phyloP scores from a whole-genome alignment of 2,888 invertebrate genomes.

The Eutolmus rufibarbis region DNA sequence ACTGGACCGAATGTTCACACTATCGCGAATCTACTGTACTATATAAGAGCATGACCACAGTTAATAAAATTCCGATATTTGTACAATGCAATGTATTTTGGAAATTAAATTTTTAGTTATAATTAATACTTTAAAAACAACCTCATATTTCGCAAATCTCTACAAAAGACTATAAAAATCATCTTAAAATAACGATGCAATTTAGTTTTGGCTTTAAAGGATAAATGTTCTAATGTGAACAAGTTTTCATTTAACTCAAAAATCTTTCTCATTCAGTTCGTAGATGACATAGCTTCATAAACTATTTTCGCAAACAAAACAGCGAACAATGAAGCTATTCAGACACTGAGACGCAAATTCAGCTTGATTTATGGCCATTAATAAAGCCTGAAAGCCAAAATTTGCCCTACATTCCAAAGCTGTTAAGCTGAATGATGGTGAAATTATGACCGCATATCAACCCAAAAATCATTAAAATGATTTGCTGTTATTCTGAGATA shows the following conservation, averaged over 20 bases:
- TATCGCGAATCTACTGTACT: too few relatives aligned
- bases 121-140: too few relatives aligned
- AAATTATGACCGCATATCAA: neutral
- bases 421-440: neutral
- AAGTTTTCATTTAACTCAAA: neutral
- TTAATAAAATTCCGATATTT: too few relatives aligned
- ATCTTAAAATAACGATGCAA: too few relatives aligned
- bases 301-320: neutral
- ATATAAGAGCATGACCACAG: too few relatives aligned
- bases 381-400: neutral
- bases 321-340: neutral
- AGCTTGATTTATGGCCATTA: neutral
- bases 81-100: too few relatives aligned
- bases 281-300: neutral
- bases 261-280: neutral
- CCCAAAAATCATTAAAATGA: neutral
- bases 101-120: too few relatives aligned
- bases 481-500: neutral
- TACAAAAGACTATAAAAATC: too few relatives aligned
- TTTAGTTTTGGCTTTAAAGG: too few relatives aligned
- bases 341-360: neutral
- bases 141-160: too few relatives aligned
- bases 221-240: too few relatives aligned
- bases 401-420: neutral
- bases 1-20: too few relatives aligned